These are phyloP conservation scores for Chaitophorus viminalis DNA, from an alignment of 2,888 invertebrate genomes.

Conservation along the genomic window DNA sequence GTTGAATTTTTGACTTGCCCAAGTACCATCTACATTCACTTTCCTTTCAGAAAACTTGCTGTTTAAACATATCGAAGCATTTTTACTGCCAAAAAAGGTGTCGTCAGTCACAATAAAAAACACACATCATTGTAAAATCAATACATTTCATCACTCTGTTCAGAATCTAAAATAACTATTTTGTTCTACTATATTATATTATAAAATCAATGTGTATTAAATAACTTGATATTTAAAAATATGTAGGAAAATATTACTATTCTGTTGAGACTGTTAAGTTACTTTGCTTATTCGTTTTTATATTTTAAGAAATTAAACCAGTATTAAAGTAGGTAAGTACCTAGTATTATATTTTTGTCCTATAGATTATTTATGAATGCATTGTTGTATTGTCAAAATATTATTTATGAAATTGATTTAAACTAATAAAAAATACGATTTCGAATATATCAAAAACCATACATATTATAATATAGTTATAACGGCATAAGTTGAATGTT, in stretches of 20 bases:
- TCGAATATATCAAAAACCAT: slow-evolving; percentile 18
- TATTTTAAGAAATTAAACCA: neutral
- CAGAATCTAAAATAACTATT: no score
- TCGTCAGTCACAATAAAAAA: no score
- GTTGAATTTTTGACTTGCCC: no score
- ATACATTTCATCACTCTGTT: no score
- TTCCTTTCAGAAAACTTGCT: no score
- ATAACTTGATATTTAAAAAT: neutral
- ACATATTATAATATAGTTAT: slow-evolving; percentile 7
- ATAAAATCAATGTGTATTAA: neutral
- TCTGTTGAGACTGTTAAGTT: neutral
- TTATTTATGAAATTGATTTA: slow-evolving; percentile 37
- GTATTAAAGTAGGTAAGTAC: neutral
- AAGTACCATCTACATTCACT: no score
- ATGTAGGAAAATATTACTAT: neutral
- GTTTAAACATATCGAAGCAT: no score
- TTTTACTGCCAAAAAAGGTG: no score
- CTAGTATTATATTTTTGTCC: neutral
- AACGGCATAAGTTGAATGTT: slow-evolving; percentile 45
- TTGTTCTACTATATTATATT: neutral
- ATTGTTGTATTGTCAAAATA: slow-evolving; percentile 38
- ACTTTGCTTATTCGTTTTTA: neutral
- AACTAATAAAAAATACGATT: slow-evolving; percentile 25
- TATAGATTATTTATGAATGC: neutral
- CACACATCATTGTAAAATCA: no score